Conservation (phyloP, 2,113 vertebrate species). For the Phoxinus phoxinus region DNA sequence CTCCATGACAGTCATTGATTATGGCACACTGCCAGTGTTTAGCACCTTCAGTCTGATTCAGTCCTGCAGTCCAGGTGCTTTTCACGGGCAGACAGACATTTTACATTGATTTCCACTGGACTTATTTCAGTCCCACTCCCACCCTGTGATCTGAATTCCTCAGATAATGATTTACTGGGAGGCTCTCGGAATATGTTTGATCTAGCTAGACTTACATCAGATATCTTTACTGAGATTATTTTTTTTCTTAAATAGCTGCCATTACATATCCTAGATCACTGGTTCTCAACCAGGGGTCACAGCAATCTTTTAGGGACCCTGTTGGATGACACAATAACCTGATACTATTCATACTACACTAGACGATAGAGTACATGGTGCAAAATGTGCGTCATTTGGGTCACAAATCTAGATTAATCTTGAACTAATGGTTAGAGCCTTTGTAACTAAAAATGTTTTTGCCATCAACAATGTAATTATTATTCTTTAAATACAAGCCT, state of each 20-base stretch:
- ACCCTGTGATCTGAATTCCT: conserved; percentile 50
- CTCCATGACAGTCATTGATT: conserved; percentile 64
- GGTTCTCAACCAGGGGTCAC: not conserved
- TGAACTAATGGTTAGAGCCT: conserved; percentile 46
- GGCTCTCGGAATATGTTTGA: conserved; percentile 24
- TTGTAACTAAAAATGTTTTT: conserved; percentile 44
- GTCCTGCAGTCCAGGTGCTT: conserved; percentile 40
- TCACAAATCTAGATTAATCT: conserved; percentile 3
- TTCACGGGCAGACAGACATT: conserved; percentile 41
- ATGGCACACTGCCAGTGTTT: conserved; percentile 60
- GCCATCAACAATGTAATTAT: conserved; percentile 55
- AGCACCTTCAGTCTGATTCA: conserved; percentile 44
- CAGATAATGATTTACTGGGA: conserved; percentile 52
- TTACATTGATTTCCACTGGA: conserved; percentile 50
- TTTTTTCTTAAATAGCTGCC: not conserved
- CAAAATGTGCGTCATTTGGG: not conserved
- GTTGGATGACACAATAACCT: not conserved
- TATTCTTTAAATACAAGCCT: conserved; percentile 50
- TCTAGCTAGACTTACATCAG: conserved; percentile 44
- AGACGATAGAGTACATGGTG: not conserved
- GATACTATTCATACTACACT: not conserved
- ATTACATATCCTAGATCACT: conserved; percentile 39
- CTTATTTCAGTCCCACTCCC: conserved; percentile 25
- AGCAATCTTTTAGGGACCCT: not conserved
- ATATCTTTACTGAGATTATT: not conserved